These are phyloP conservation scores for Philypnodon macrostomus DNA, from an alignment of 2,797 vertebrate genomes.

Conservation along the genomic window DNA sequence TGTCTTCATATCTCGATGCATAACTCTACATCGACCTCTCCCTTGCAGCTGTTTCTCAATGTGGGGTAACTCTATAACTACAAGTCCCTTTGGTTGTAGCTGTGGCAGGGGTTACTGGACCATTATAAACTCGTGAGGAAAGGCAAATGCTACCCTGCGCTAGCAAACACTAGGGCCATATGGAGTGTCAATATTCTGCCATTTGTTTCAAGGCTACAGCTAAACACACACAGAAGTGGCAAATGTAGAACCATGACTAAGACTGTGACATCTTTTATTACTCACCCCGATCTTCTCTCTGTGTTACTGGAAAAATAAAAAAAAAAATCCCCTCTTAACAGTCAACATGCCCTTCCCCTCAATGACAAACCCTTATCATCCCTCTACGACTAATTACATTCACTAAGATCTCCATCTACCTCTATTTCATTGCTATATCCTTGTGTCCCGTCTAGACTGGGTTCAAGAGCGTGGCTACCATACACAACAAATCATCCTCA, in stretches of 20 bases:
- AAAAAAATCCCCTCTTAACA: conserved; percentile 35
- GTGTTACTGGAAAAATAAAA: too few relatives aligned
- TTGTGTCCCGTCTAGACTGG: conserved; percentile 56
- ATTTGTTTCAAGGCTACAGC: conserved; percentile 62
- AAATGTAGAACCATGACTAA: conserved; percentile 18
- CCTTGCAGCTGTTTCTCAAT: conserved; percentile 64
- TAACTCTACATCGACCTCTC: conserved; percentile 52
- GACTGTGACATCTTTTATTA: conserved; percentile 10
- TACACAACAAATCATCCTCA: conserved; percentile 65
- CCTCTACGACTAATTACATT: conserved; percentile 42
- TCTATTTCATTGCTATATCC: conserved; percentile 37
- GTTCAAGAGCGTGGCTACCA: conserved; percentile 63
- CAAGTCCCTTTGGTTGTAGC: conserved; percentile 29
- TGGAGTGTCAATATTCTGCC: conserved; percentile 64
- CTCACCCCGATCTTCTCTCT: conserved; percentile 12
- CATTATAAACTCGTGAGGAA: conserved; percentile 57
- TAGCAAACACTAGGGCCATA: conserved; percentile 57
- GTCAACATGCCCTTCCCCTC: conserved; percentile 39
- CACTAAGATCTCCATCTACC: conserved; percentile 39
- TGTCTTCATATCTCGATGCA: conserved; percentile 21
- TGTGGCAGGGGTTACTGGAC: conserved; percentile 46
- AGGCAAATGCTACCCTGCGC: conserved; percentile 56
- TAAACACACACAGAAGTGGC: conserved; percentile 31
- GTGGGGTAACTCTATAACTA: conserved; percentile 40
- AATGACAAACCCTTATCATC: conserved; percentile 43